Base-by-base conservation (phyloP, 2,888 invertebrate genomes). In the Campoletis raptor region DNA sequence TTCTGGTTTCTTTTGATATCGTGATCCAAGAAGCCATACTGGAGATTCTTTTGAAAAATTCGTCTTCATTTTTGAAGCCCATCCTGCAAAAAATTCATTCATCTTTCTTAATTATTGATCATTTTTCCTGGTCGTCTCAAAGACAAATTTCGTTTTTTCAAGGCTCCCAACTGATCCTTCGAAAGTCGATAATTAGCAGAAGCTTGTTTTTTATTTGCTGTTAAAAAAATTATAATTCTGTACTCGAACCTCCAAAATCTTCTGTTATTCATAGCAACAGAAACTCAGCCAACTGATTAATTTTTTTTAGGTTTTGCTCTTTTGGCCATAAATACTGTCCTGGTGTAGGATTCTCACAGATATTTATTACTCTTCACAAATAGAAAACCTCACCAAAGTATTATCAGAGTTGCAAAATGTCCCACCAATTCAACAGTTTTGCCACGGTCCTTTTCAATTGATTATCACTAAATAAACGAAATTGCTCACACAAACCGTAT, bases 41-140 rank as follows among this genome's bases (percentile, higher is more conserved):
- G 98, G 98, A 88, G 97, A 97, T 95, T 98, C 98, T 94, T 97
- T 97, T 0, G 97, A 98, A 92, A 97, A 97, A 89, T 95, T 96
- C 0, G 97, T 96, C 94, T 96, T 96, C 88, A 97, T 95, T 94
- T 98, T 98, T 0, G 97, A 96, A 79, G 97, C 96, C 97, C 97
- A 98, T 72, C 97, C 96, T 95, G 87, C 48, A 83, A 72, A 42
- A 73, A 42, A 77, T 48, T 24, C 6, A 67, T 70, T 12, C 40
- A 37, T 48, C 24, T 70, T 76, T 18, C 54, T 21, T 18, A 21
- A 24, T 30, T 36, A 9, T 40, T 48, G 9, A 66, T 18, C 40
- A 40, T 61, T n/a, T 18, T 57, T 21, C 18, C 4, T 52, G n/a
- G 15, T 48, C 92, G 15, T 93, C 93, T 93, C 83, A 67, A 85